These are phyloP conservation scores for Amphiprion ocellaris DNA, from an alignment of 2,113 vertebrate species.

Conservation along the genomic window DNA sequence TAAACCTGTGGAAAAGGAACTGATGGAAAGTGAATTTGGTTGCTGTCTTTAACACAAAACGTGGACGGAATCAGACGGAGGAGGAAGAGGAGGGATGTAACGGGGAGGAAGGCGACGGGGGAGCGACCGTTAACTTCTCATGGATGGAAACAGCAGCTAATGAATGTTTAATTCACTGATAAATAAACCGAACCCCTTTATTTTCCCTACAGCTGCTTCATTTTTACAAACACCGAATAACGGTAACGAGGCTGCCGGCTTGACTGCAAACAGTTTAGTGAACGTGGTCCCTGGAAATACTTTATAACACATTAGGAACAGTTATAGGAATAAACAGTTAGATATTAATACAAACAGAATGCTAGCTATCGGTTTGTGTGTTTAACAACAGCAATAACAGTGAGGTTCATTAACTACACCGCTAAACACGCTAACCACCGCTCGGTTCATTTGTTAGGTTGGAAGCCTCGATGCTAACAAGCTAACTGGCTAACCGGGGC, in stretches of 20 bases:
- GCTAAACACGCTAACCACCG: constrained; percentile 23
- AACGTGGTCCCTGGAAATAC: constrained; percentile 21
- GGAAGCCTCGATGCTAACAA: constrained; percentile 62
- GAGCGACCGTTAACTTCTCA: constrained; percentile 11
- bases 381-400: neutral
- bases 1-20: neutral
- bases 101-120: neutral
- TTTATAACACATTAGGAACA: neutral
- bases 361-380: neutral
- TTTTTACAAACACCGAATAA: constrained; percentile 3
- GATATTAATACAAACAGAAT: neutral
- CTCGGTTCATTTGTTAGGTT: constrained; percentile 51
- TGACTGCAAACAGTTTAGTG: constrained; percentile 18
- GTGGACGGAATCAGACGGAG: neutral
- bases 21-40: neutral
- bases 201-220: neutral
- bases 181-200: too few relatives aligned
- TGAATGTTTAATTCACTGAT: too few relatives aligned
- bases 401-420: neutral
- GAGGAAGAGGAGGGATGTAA: constrained; percentile 22
- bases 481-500: constrained; percentile 61
- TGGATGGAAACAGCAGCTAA: neutral
- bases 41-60: neutral
- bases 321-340: neutral
- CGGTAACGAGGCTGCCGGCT: constrained; percentile 24